Percentiles rank a stretch among this genome's conserved stretches.
Conservation (phyloP, 1,140 invertebrate genomes). For the Portunus trituberculatus region DNA sequence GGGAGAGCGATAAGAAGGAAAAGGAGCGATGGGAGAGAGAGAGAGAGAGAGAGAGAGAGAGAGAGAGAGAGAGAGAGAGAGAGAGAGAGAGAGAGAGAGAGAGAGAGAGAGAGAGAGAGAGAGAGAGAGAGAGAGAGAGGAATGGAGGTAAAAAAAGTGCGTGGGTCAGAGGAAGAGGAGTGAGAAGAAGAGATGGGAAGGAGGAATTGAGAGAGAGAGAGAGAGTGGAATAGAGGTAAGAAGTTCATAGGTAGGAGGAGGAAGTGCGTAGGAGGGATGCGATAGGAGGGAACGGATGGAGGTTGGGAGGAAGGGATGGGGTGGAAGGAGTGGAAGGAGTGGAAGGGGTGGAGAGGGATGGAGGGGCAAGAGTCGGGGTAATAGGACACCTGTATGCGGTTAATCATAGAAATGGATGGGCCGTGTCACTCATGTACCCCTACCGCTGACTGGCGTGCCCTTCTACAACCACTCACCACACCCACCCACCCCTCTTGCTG, state of each 20-base stretch:
- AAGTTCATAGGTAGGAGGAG: too few species aligned
- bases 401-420: background rate
- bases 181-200: background rate
- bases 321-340: too few species aligned
- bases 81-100: background rate
- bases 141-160: background rate
- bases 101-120: background rate
- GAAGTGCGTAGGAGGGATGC: too few species aligned
- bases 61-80: background rate
- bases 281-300: background rate
- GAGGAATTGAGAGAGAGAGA: background rate
- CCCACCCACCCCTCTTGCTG: too few species aligned
- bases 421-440: too few species aligned
- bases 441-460: too few species aligned
- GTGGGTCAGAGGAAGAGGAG: background rate
- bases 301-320: background rate
- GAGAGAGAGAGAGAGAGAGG: conserved; percentile 13
- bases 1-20: too few species aligned
- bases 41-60: conserved; percentile 22
- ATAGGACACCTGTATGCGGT: too few species aligned
- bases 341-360: too few species aligned
- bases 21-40: background rate
- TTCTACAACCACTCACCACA: too few species aligned
- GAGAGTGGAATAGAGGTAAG: background rate
- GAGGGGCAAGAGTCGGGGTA: too few species aligned